A percentile compares a stretch with the other conserved stretches of the same genome.
These are phyloP conservation scores for Mus minutoides DNA, from an alignment of 2,797 vertebrate species.

Conservation along the genomic window DNA sequence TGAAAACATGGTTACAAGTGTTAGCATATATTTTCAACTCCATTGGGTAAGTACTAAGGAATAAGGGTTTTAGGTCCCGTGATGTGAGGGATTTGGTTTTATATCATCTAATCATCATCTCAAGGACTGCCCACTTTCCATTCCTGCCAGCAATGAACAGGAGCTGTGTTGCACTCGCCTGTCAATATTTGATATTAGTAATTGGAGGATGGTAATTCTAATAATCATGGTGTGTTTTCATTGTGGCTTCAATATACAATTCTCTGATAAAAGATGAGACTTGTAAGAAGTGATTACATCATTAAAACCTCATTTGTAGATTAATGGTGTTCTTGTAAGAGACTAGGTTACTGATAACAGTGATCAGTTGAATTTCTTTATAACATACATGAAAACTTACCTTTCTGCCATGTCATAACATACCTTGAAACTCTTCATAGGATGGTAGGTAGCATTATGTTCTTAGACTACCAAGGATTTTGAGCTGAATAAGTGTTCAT, in stretches of 20 bases:
- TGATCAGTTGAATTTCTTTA: not conserved
- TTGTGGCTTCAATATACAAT: not conserved
- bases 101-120: not conserved
- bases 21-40: not conserved
- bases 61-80: not conserved
- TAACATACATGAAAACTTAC: not conserved
- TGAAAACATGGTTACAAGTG: not conserved
- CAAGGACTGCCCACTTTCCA: not conserved
- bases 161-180: not conserved
- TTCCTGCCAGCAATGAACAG: not conserved
- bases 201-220: not conserved
- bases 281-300: not conserved
- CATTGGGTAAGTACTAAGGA: not conserved
- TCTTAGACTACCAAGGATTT: too few relatives aligned
- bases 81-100: not conserved
- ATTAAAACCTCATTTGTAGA: not conserved
- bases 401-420: not conserved
- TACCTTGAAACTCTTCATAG: not conserved
- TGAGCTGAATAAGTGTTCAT: not conserved
- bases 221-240: not conserved
- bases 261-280: not conserved
- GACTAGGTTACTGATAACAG: not conserved
- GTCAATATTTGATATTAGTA: not conserved
- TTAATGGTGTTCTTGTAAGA: not conserved
- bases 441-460: too few relatives aligned